Percentiles rank a stretch among this genome's conserved stretches.
Evolutionary conservation across 2,888 invertebrate genomes (phyloP).

Genomic region (Glaucopsyche alexis): DNA sequence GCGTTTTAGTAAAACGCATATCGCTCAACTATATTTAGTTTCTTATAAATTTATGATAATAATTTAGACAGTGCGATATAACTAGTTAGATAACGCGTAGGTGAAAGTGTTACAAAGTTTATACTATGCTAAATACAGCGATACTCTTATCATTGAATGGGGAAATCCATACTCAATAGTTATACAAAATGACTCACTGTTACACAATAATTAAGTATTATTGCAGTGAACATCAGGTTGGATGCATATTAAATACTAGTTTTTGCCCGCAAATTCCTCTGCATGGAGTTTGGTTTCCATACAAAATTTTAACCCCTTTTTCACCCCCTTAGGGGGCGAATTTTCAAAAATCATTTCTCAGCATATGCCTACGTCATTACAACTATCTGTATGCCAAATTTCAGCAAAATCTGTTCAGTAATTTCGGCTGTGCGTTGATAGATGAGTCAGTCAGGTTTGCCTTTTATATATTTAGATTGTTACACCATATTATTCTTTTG

Average conservation of each 20-base stretch:
- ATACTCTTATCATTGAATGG: background rate
- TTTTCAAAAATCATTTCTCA: no score
- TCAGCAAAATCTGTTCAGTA: no score
- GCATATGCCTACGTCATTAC: no score
- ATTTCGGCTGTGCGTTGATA: no score
- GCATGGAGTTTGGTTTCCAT: no score
- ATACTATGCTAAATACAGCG: background rate
- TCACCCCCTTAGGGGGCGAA: no score
- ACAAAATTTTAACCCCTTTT: no score
- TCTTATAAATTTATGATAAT: background rate
- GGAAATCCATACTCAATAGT: background rate
- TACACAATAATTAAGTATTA: background rate
- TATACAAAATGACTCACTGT: background rate
- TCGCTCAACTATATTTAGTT: background rate
- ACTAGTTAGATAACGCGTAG: background rate
- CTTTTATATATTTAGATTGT: no score
- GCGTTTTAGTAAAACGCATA: background rate
- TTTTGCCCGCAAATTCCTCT: no score
- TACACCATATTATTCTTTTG: background rate
- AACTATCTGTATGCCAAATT: no score
- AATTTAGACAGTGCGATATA: background rate
- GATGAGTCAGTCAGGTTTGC: no score
- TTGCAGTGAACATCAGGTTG: background rate
- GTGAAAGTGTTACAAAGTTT: background rate
- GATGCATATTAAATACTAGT: no score